Percentiles rank a stretch among this genome's conserved stretches.
phyloP scores from a whole-genome alignment of 2,797 vertebrate species.

The Enteromius fasciolatus region DNA sequence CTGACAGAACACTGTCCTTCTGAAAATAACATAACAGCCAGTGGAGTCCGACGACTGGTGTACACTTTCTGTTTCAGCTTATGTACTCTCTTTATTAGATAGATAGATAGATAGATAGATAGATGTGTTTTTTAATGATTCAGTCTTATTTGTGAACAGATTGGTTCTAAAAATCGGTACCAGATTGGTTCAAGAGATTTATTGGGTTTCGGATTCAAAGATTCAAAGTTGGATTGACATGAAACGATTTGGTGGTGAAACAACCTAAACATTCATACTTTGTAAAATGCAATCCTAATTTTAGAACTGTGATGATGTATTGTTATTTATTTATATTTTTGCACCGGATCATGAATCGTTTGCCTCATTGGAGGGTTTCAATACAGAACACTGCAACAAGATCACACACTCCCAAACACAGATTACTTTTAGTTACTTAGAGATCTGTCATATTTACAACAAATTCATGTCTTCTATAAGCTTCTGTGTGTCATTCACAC shows the following conservation, averaged over 20 bases:
- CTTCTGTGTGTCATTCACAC: conserved; percentile 62
- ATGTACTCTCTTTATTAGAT: neutral
- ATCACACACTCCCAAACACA: conserved; percentile 34
- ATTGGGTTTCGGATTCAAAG: too few relatives aligned
- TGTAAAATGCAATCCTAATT: neutral
- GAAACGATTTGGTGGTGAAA: too few relatives aligned
- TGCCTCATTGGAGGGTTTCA: neutral
- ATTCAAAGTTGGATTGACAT: too few relatives aligned
- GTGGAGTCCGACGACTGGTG: neutral
- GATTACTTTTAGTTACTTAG: conserved; percentile 66
- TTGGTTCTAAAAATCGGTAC: too few relatives aligned
- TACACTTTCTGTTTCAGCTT: neutral
- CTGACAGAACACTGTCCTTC: neutral
- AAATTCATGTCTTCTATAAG: conserved; percentile 65
- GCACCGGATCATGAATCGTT: neutral
- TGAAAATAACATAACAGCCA: conserved; percentile 3
- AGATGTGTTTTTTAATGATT: too few relatives aligned
- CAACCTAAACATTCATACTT: neutral
- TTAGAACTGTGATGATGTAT: neutral
- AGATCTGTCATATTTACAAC: conserved; percentile 67
- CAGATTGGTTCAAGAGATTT: too few relatives aligned
- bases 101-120: too few relatives aligned
- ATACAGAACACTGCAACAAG: conserved; percentile 32
- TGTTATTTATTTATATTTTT: neutral
- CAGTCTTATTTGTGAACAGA: too few relatives aligned